phyloP scores from a whole-genome alignment of 2,113 vertebrate species.

The Jaculus jaculus region DNA sequence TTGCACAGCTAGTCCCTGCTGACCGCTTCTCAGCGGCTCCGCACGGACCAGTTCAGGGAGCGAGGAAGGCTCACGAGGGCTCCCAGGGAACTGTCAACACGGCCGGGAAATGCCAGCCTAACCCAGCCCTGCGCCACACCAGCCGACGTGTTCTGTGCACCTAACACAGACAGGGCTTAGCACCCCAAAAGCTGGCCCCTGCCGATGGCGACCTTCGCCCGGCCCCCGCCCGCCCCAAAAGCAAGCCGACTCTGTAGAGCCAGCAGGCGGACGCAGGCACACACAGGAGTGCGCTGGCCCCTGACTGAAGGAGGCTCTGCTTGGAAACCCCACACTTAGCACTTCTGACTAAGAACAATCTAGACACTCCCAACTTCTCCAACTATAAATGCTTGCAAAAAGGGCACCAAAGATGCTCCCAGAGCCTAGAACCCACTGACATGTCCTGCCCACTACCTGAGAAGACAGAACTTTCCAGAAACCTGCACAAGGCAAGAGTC shows the following conservation, averaged over 20 bases:
- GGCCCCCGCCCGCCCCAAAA: neutral
- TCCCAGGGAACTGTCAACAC: too few species aligned
- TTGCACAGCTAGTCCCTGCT: fast-evolving
- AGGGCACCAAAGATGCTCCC: neutral
- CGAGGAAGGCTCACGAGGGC: neutral
- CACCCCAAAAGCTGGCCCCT: neutral
- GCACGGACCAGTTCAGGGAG: too few species aligned
- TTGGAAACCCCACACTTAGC: constrained; percentile 70
- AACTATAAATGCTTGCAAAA: neutral
- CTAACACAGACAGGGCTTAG: neutral
- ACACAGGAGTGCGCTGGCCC: constrained; percentile 59
- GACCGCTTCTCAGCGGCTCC: neutral
- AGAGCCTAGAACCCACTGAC: constrained; percentile 30
- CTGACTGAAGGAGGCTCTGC: constrained; percentile 65
- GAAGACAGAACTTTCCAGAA: neutral
- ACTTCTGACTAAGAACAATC: constrained; percentile 79
- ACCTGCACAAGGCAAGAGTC: too few species aligned
- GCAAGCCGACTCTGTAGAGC: neutral
- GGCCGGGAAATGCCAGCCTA: neutral
- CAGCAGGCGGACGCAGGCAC: neutral
- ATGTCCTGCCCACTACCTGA: neutral
- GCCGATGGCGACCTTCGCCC: neutral
- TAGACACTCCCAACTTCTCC: constrained; percentile 69
- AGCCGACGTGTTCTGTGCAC: neutral
- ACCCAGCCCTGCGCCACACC: neutral